These are phyloP conservation scores for Melipona quadrifasciata DNA, from an alignment of 1,140 invertebrate species.

Conservation along the genomic window DNA sequence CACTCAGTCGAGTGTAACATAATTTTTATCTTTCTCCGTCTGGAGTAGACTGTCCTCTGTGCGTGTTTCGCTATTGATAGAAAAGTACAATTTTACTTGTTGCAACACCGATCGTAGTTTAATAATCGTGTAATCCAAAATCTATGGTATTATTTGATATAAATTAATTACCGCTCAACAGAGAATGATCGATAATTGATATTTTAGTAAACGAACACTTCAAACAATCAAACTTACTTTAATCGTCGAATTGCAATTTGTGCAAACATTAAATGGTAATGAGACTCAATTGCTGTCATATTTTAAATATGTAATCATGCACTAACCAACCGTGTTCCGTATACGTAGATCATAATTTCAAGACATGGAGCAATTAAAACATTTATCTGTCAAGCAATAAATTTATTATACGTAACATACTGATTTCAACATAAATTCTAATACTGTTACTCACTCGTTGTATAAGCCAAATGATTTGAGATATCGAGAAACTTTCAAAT, in stretches of 20 bases:
- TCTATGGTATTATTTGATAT: background rate
- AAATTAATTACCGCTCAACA: background rate
- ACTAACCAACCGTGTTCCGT: conserved; percentile 2
- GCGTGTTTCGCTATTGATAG: background rate
- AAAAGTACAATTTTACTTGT: background rate
- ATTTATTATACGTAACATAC: conserved; percentile 22
- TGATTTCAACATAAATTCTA: conserved; percentile 21
- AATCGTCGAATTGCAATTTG: background rate
- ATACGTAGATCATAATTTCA: conserved; percentile 21
- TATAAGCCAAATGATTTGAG: too few relatives aligned
- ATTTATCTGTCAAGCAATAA: conserved; percentile 1
- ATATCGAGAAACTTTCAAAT: background rate
- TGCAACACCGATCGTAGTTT: background rate
- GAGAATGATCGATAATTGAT: too few relatives aligned
- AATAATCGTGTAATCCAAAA: background rate
- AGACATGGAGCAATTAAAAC: conserved; percentile 22
- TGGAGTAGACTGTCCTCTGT: background rate
- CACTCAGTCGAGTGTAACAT: background rate
- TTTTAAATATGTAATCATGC: too few relatives aligned
- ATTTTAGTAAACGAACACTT: too few relatives aligned
- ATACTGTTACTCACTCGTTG: background rate
- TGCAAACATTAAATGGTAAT: background rate
- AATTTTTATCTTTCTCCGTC: background rate
- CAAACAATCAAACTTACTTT: background rate
- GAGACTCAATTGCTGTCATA: background rate